A percentile compares a stretch with the other conserved stretches of the same genome.
phyloP scores from a whole-genome alignment of 2,113 vertebrate species.

The Pomatostomus ruficeps region DNA sequence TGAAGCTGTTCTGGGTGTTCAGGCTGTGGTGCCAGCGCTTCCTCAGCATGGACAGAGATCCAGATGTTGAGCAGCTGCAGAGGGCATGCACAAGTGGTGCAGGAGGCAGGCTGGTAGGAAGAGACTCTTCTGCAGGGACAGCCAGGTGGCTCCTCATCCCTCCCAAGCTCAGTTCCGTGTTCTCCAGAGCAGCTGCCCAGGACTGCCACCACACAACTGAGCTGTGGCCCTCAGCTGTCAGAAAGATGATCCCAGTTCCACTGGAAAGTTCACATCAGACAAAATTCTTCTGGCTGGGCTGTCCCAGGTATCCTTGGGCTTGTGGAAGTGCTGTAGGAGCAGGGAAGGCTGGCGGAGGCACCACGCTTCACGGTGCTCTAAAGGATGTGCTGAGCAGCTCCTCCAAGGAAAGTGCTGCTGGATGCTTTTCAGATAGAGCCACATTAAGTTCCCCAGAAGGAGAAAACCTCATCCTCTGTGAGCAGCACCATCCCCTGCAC shows the following conservation, averaged over 20 bases:
- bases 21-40: neutral
- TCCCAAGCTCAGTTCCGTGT: fast-evolving
- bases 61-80: neutral
- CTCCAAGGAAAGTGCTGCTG: neutral
- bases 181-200: neutral
- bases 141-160: neutral
- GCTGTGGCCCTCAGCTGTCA: neutral
- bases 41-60: neutral
- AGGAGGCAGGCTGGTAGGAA: neutral
- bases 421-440: neutral
- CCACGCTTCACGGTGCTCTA: fast-evolving
- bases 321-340: neutral
- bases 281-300: neutral
- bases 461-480: neutral
- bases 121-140: neutral
- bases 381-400: neutral
- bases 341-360: neutral
- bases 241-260: fast-evolving
- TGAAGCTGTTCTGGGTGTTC: neutral
- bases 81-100: neutral
- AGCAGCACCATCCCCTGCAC: neutral
- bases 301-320: neutral
- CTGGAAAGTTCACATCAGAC: neutral
- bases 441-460: neutral
- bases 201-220: neutral